Evolutionary conservation across 1,140 invertebrate species (phyloP).

Genomic region (Asbolus verrucosus): DNA sequence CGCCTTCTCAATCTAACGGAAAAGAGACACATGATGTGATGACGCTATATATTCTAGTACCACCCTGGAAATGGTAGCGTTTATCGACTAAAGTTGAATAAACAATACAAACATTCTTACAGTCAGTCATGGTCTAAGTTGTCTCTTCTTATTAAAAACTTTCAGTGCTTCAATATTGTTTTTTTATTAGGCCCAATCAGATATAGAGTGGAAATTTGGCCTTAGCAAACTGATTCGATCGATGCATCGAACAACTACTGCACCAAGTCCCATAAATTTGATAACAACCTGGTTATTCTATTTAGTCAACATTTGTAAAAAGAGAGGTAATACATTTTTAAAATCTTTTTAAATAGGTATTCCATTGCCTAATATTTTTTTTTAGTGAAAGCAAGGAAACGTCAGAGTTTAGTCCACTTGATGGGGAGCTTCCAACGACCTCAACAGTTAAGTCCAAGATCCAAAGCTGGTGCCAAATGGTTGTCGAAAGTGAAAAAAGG

Average conservation of each 20-base stretch:
- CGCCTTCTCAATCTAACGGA: background rate
- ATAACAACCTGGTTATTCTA: constrained; percentile 93
- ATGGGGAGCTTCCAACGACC: constrained; percentile 80
- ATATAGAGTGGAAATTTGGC: constrained; percentile 99
- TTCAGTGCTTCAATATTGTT: constrained; percentile 2
- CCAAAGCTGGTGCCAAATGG: constrained; percentile 88
- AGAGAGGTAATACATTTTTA: constrained; percentile 68
- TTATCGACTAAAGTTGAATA: constrained; percentile 23
- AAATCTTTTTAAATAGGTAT: constrained; percentile 3
- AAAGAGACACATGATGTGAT: background rate
- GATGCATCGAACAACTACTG: constrained; percentile 98
- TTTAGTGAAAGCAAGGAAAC: constrained; percentile 71
- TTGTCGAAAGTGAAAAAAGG: constrained; percentile 85
- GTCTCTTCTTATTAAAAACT: background rate
- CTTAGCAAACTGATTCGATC: constrained; percentile 97
- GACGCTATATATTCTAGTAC: constrained; percentile 4
- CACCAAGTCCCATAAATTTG: constrained; percentile 96
- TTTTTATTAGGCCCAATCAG: constrained; percentile 89
- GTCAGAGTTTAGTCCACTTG: constrained; percentile 84
- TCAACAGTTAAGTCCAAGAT: constrained; percentile 79
- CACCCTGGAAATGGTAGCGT: constrained; percentile 27
- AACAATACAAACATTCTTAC: constrained; percentile 7
- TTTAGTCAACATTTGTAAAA: constrained; percentile 83
- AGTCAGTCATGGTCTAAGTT: constrained; percentile 25
- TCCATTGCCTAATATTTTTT: too few relatives aligned